A percentile compares a stretch with the other conserved stretches of the same genome.
phyloP scores from a whole-genome alignment of 2,113 vertebrate genomes.

The Malurus melanocephalus region DNA sequence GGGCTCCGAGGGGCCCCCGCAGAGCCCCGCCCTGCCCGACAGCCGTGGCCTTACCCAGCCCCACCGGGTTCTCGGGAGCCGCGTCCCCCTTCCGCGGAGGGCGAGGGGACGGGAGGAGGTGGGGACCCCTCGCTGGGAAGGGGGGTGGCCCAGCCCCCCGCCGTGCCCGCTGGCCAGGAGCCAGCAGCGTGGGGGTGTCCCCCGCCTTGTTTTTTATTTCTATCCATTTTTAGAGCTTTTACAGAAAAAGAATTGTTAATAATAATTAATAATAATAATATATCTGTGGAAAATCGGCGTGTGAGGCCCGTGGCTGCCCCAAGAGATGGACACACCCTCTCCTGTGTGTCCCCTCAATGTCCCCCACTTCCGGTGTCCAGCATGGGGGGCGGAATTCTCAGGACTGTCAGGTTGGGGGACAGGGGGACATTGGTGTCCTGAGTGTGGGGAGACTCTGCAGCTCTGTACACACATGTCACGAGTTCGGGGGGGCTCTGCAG shows the following conservation, averaged over 20 bases:
- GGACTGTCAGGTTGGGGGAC: neutral
- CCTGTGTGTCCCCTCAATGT: neutral
- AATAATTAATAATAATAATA: neutral
- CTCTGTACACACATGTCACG: neutral
- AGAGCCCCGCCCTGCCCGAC: neutral
- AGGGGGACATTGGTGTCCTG: too few relatives aligned
- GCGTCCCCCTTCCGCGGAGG: rapidly evolving
- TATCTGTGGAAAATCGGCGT: neutral
- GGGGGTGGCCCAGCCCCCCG: neutral
- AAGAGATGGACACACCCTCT: rapidly evolving
- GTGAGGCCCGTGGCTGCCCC: neutral
- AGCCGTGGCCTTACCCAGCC: neutral
- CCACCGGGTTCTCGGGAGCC: neutral
- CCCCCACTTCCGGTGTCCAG: rapidly evolving
- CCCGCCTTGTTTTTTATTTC: neutral
- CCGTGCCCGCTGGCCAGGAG: neutral
- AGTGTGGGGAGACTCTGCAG: neutral
- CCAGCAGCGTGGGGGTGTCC: neutral
- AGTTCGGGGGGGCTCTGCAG: neutral
- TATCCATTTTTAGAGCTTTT: constrained; percentile 26
- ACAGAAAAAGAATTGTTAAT: neutral
- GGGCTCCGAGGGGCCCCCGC: rapidly evolving
- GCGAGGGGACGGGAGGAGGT: neutral
- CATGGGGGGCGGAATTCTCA: too few relatives aligned
- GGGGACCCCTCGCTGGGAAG: neutral